Evolutionary conservation across 2,888 invertebrate species (phyloP), one percentile per base, ranked within the genome.

Genomic region (Phalera bucephala): DNA sequence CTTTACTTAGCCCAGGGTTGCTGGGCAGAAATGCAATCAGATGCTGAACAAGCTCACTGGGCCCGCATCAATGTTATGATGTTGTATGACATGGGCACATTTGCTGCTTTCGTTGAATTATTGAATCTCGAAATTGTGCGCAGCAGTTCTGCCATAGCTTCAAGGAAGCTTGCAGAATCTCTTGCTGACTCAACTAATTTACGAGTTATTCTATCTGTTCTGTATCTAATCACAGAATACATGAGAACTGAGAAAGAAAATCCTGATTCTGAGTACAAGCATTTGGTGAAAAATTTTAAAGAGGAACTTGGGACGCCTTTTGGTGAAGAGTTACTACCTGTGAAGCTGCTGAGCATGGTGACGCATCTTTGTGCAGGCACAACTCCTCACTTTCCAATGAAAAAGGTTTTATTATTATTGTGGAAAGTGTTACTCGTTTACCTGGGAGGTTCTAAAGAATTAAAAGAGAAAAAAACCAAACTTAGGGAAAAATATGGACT

Each of bases 381-480:
- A 14, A 96, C 97, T 3, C 97, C 99, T 10, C 98, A 99, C 87
- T 99, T 98, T 85, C 99, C 99, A 2, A 99, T 99, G 94, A 99
- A 98, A 78, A 99, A 99, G 87, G 96, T 99, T 6, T 90, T 99
- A 10, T 87, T 99, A 30, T 87, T 99, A 10, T 79, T 99, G 1
- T 99, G 99, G 99, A 99, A 99, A 89, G 93, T 97, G 6, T 93
- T 99, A 39, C 90, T 99, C 33, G 94, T 98, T 1, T 95, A 96
- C 8, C 89, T 99, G 31, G 99, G 99, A 12, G 99, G 99, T 4
- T 96, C 96, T 68, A 93, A 95, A 40, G 94, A 94, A 36, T 85
- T 99, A 15, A 94, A 95, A 64, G 92, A 93, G 52, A 84, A 95
- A 33, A 98, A 98, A 85, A 90, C 87, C 37, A 91, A 90, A 43